Conservation (phyloP, 2,888 invertebrate genomes). For the Dysmachus trigonus region DNA sequence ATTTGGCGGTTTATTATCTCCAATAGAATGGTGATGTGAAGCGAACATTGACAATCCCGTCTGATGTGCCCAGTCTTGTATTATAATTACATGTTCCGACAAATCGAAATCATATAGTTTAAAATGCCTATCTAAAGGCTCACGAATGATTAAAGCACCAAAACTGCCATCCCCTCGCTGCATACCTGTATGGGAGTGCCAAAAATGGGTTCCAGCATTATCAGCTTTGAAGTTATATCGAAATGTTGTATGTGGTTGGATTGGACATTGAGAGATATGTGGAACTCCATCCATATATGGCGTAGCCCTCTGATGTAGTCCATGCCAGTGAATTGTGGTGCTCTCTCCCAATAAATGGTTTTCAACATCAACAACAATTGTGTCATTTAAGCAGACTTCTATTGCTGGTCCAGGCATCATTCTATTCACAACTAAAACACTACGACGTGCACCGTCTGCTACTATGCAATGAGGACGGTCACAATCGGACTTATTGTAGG, state of each 20-base stretch:
- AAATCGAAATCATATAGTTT: slow-evolving; percentile 82
- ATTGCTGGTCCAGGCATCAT: slow-evolving; percentile 88
- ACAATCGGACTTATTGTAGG: slow-evolving; percentile 79
- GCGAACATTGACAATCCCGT: slow-evolving; percentile 79
- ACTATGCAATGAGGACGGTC: slow-evolving; percentile 81
- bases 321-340: slow-evolving; percentile 93
- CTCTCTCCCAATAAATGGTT: slow-evolving; percentile 83
- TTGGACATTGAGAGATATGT: slow-evolving; percentile 85
- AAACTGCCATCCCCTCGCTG: slow-evolving; percentile 88
- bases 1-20: slow-evolving; percentile 83
- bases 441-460: slow-evolving; percentile 81
- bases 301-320: slow-evolving; percentile 79
- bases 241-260: slow-evolving; percentile 77
- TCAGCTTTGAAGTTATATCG: slow-evolving; percentile 79
- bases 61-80: slow-evolving; percentile 85
- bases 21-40: slow-evolving; percentile 84
- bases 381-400: slow-evolving; percentile 88
- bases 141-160: slow-evolving; percentile 79
- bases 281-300: slow-evolving; percentile 93
- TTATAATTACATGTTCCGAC: slow-evolving; percentile 74
- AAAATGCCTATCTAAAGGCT: slow-evolving; percentile 73
- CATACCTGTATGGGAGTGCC: slow-evolving; percentile 84
- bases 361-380: slow-evolving; percentile 81
- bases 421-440: slow-evolving; percentile 82
- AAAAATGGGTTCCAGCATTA: slow-evolving; percentile 84